Base-by-base conservation (phyloP, 2,797 vertebrate genomes). In the Dermochelys coriacea region DNA sequence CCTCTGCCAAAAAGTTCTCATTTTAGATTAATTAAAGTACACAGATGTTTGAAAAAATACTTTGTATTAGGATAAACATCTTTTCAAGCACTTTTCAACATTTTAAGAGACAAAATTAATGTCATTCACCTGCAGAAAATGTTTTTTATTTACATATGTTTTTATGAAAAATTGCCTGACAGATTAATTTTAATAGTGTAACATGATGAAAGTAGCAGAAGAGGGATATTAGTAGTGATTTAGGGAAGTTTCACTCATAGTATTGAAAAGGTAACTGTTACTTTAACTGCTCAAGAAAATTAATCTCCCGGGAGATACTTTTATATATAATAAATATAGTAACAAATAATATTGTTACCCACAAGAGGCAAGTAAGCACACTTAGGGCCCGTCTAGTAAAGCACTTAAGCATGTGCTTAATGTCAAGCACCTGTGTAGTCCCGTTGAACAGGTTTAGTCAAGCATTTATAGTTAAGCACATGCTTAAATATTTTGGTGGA, bases 31-130 rank as follows among this genome's bases (percentile, higher is more conserved):
- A 89, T 31, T 57, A 84, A 50, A 95, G 31, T 31, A 79, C 25
- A 79, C 3, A 82, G 79, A 52, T 16, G 16, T 95, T 21, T 87
- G 34, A 92, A 80, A 31, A 57, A 57, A 25, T 93, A 92, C 87
- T 87, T 94, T 78, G 80, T 84, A 47, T 25, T 54, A 10, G 23
- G 27, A 57, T 57, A 15, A 84, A 5, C 59, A 11, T 75, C 88
- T 49, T 25, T 82, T 84, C 34, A 23, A 95, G 31, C 55, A 86
- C 31, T 82, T 54, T 74, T 92, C 78, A 89, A 54, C 89, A 93
- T 95, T 80, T 95, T 89, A 88, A 81, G 31, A 96, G 81, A 91
- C 64, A 92, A 89, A 89, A 91, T 90, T 89, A 34, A 88, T 84
- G 54, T 74, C 1, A 45, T 94, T 92, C 29, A 3, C 96, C 85